Base-by-base conservation (phyloP, 2,888 invertebrate species). In the Drosophila merina region DNA sequence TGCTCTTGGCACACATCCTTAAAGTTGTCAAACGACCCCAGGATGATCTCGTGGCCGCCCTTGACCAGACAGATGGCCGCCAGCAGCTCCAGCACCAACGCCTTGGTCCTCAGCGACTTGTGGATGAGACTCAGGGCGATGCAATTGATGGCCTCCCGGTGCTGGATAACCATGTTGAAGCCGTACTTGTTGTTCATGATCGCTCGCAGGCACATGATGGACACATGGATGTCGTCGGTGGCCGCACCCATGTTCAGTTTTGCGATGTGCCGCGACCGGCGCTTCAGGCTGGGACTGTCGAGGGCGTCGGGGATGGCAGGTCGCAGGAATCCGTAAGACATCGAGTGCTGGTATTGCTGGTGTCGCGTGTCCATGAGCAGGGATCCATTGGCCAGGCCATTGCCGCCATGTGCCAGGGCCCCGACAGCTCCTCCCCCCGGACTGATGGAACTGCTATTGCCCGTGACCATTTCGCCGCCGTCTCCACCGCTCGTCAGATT, bases 101-200 rank as follows among this genome's bases (percentile, higher is more conserved):
- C 98, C 93, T 99, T 99, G 30, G 99, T 99, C 75, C 99, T 95
- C 77, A 99, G 93, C 90, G 98, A 98, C 92, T 97, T 98, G 92
- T 99, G 99, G 83, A 98, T 98, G 14, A 99, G 93, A 90, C 98
- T 98, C 30, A 99, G 93, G 0, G 99, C 98, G 90, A 99, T 99
- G 92, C 98, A 98, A 93, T 99, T 99, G 90, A 99, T 99, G 47
- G 99, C 99, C 92, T 99, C 98, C 52, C 97, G 95, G 92, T 99
- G 98, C 90, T 98, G 97, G 90, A 99, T 99, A 50, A 99, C 99
- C 96, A 98, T 97, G 93, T 99, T 99, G 93, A 99, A 99, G 76
- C 99, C 99, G 92, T 98, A 98, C 96, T 99, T 99, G 91, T 99
- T 99, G 92, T 99, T 99, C 99, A 99, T 99, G 89, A 99, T 99